Evolutionary conservation across 2,797 vertebrate genomes (phyloP).

Genomic region (Sternotherus odoratus): DNA sequence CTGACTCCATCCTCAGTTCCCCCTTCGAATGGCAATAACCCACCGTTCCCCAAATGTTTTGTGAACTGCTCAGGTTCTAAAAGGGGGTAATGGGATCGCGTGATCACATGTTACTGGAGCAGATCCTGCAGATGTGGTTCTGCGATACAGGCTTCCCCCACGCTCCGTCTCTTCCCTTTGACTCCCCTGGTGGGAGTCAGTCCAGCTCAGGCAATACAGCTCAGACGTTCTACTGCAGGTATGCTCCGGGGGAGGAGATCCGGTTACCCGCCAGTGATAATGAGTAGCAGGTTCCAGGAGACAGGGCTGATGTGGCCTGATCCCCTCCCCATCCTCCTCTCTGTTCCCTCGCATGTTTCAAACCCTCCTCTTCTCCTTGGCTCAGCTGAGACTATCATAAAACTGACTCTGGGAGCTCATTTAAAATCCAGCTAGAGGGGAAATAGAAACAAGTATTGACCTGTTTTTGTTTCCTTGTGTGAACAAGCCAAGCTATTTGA

Average conservation of each 20-base stretch:
- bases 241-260: neutral
- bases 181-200: neutral
- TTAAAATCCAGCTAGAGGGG: neutral
- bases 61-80: neutral
- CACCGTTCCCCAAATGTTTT: neutral
- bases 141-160: neutral
- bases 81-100: neutral
- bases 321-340: neutral
- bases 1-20: neutral
- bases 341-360: neutral
- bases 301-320: neutral
- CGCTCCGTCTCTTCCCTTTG: fast-evolving
- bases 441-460: neutral
- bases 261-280: neutral
- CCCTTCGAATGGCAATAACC: neutral
- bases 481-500: neutral
- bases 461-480: neutral
- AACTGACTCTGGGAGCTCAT: neutral
- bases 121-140: neutral
- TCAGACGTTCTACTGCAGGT: neutral
- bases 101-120: neutral
- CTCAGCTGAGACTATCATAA: neutral
- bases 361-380: neutral
- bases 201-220: neutral
- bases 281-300: neutral